Evolutionary conservation across 2,888 invertebrate genomes (phyloP).

Genomic region (Crepidodera aurea): DNA sequence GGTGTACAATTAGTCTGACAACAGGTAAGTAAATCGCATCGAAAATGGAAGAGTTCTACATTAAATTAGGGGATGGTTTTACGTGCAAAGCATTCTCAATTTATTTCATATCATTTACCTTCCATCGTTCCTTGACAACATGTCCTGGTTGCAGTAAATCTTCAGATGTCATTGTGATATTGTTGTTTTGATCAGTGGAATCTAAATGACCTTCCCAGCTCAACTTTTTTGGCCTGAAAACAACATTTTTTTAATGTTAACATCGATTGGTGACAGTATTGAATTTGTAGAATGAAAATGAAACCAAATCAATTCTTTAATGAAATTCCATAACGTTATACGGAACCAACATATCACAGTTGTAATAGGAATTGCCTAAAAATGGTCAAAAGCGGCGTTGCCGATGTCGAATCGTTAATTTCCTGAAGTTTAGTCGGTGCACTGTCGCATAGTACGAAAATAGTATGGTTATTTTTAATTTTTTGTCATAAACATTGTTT

Average conservation of each 20-base stretch:
- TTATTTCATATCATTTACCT: constrained; percentile 70
- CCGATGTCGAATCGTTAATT: neutral
- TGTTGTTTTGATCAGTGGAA: constrained; percentile 70
- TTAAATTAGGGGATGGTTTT: neutral
- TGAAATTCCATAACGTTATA: constrained; percentile 32
- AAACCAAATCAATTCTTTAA: constrained; percentile 27
- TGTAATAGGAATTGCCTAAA: constrained; percentile 50
- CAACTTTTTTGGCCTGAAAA: constrained; percentile 58
- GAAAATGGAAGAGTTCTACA: neutral
- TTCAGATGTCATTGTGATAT: constrained; percentile 89
- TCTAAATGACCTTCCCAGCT: constrained; percentile 61
- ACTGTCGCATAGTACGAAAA: too few relatives aligned
- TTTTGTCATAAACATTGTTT: too few relatives aligned
- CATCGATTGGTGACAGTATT: constrained; percentile 1
- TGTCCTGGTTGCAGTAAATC: constrained; percentile 95
- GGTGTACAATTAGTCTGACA: neutral
- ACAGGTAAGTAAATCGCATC: neutral
- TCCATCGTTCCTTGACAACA: constrained; percentile 98
- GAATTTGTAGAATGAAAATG: constrained; percentile 10
- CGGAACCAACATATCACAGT: constrained; percentile 42
- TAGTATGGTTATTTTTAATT: too few relatives aligned
- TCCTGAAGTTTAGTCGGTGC: too few relatives aligned
- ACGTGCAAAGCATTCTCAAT: neutral
- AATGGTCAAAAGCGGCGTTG: constrained; percentile 31
- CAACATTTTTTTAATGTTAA: constrained; percentile 7